These are phyloP conservation scores for Megalonaias nervosa DNA, from an alignment of 1,140 invertebrate species.

Conservation along the genomic window DNA sequence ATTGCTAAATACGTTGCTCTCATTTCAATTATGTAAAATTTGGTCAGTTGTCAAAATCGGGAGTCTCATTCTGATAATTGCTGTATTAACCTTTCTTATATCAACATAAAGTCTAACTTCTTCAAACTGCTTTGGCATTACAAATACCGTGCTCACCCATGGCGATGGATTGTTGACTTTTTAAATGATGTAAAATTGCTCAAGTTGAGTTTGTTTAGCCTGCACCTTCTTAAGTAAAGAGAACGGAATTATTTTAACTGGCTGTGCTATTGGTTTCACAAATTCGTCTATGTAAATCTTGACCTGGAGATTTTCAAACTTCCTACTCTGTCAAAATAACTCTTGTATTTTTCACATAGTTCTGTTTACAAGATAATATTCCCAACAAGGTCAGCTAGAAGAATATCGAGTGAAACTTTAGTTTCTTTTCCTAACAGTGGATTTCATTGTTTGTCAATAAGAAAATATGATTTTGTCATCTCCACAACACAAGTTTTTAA, in stretches of 20 bases:
- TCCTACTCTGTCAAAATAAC: conserved; percentile 10
- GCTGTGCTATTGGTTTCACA: conserved; percentile 14
- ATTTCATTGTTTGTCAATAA: conserved; percentile 7
- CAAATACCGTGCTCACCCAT: not conserved
- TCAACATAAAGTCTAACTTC: not conserved
- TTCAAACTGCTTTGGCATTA: not conserved
- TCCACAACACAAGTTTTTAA: not conserved
- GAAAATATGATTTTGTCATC: conserved; percentile 10
- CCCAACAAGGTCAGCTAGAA: not conserved
- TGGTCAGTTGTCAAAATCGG: conserved; percentile 46
- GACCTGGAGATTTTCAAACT: conserved; percentile 26
- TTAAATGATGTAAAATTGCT: not conserved
- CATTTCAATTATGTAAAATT: conserved; percentile 41
- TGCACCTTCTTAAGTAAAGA: no score
- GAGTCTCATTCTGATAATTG: conserved; percentile 8
- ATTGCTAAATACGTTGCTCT: conserved; percentile 40
- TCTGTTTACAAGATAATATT: not conserved
- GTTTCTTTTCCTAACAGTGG: conserved; percentile 7
- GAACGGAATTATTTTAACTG: not conserved
- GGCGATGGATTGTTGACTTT: not conserved
- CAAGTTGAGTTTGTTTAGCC: no score
- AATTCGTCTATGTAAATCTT: conserved; percentile 4
- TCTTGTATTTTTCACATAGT: not conserved
- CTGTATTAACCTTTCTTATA: not conserved
- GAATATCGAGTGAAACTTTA: conserved; percentile 1